Evolutionary conservation across 2,888 invertebrate genomes (phyloP).

Genomic region (Aethes cnicana): DNA sequence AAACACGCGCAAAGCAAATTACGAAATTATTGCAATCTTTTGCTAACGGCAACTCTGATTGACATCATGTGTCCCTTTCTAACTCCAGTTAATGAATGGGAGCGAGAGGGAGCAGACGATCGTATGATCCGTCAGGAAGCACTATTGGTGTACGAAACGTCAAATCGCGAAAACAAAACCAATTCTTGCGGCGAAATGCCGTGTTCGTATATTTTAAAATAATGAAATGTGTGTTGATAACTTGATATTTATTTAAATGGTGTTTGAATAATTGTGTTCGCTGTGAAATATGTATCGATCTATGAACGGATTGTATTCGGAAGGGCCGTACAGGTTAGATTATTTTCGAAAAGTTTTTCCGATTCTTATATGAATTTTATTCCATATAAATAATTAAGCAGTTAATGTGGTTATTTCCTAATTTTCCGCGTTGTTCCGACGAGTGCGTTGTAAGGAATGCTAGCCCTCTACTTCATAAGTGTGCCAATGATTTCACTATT

Average conservation of each 20-base stretch:
- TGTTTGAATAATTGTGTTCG: conserved; percentile 38
- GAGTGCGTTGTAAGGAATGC: too few species aligned
- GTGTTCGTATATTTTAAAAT: conserved; percentile 40
- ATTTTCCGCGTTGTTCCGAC: conserved; percentile 28
- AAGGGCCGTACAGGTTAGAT: conserved; percentile 73
- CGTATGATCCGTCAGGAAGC: conserved; percentile 72
- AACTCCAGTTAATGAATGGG: conserved; percentile 36
- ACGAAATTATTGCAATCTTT: conserved; percentile 36
- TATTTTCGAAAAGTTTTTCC: conserved; percentile 22
- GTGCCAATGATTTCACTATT: conserved; percentile 43
- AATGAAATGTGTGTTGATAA: conserved; percentile 36
- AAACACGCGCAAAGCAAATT: conserved; percentile 35
- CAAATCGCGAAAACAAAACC: conserved; percentile 63
- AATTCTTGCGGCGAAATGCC: conserved; percentile 53
- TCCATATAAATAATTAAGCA: too few species aligned
- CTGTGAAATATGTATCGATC: conserved; percentile 64
- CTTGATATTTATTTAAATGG: conserved; percentile 40
- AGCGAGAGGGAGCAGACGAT: conserved; percentile 53
- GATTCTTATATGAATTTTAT: conserved; percentile 29
- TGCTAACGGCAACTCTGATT: conserved; percentile 34
- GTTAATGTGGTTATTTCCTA: neutral
- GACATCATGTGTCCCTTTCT: conserved; percentile 43
- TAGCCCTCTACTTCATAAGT: conserved; percentile 17
- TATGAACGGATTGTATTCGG: conserved; percentile 72
- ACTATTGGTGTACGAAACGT: conserved; percentile 58